Conservation (phyloP, 2,113 vertebrate species). For the Syrrhaptes paradoxus region DNA sequence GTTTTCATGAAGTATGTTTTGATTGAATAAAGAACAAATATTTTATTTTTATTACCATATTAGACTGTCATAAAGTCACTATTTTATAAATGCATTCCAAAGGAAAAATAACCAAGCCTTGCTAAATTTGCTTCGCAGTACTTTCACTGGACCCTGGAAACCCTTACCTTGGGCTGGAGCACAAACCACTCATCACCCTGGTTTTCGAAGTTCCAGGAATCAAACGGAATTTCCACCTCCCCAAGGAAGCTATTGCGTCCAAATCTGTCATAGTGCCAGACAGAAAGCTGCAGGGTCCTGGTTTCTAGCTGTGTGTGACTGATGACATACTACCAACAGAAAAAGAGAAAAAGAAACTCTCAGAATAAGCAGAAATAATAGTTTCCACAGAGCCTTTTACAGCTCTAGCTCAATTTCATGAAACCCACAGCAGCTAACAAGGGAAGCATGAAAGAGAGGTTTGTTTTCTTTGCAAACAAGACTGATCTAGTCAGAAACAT, state of each 20-base stretch:
- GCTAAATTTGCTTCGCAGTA: neutral
- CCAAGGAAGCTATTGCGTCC: constrained; percentile 95
- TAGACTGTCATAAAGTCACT: neutral
- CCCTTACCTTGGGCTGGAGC: constrained; percentile 90
- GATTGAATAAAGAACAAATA: neutral
- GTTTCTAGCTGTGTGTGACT: constrained; percentile 96
- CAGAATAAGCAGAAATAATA: constrained; percentile 10
- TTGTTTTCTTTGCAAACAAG: constrained; percentile 10
- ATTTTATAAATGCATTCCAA: neutral
- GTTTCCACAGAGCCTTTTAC: neutral
- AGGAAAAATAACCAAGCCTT: neutral
- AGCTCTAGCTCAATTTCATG: neutral
- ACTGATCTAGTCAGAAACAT: neutral
- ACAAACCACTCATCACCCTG: constrained; percentile 88
- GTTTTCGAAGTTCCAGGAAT: constrained; percentile 94
- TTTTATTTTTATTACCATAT: neutral
- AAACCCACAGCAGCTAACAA: constrained; percentile 29
- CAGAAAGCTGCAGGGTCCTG: constrained; percentile 90
- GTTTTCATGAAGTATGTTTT: neutral
- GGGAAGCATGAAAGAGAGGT: neutral
- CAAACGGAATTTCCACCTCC: constrained; percentile 93
- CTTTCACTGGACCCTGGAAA: neutral
- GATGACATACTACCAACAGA: constrained; percentile 87
- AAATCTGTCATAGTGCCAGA: constrained; percentile 97
- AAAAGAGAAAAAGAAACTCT: constrained; percentile 2